Evolutionary conservation across 2,113 vertebrate species (phyloP).

Genomic region (Peromyscus leucopus): DNA sequence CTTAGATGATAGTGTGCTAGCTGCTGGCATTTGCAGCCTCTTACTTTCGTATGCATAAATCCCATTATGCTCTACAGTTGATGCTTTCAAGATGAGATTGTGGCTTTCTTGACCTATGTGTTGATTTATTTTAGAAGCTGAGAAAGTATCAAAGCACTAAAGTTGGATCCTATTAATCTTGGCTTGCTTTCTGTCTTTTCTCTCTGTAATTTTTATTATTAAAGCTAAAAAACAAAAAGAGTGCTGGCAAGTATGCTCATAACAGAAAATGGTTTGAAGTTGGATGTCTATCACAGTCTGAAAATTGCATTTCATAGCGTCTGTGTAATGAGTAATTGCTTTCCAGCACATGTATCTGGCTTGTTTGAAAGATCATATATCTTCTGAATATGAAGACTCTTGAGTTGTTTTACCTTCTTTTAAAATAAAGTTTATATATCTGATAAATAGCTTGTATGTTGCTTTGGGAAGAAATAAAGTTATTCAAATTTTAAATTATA

Average conservation of each 20-base stretch:
- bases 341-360: constrained; percentile 58
- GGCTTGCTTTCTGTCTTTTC: constrained; percentile 35
- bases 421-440: neutral
- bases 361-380: constrained; percentile 48
- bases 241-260: neutral
- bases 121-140: constrained; percentile 73
- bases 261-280: constrained; percentile 31
- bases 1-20: constrained; percentile 55
- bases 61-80: constrained; percentile 52
- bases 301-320: constrained; percentile 1
- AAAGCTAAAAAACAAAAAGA: constrained; percentile 23
- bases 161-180: constrained; percentile 53
- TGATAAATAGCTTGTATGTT: neutral
- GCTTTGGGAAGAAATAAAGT: constrained; percentile 8
- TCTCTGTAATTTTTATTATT: constrained; percentile 64
- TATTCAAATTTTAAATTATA: constrained; percentile 42
- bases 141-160: constrained; percentile 57
- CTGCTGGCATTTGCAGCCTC: constrained; percentile 57
- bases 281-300: constrained; percentile 44
- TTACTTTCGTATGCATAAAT: constrained; percentile 65
- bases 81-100: constrained; percentile 62
- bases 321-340: constrained; percentile 47
- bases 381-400: constrained; percentile 61
- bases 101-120: constrained; percentile 49
- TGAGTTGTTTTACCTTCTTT: constrained; percentile 58